A percentile compares a stretch with the other conserved stretches of the same genome.
Evolutionary conservation across 2,888 invertebrate species (phyloP).

Genomic region (Hydrotaea cyrtoneurina): DNA sequence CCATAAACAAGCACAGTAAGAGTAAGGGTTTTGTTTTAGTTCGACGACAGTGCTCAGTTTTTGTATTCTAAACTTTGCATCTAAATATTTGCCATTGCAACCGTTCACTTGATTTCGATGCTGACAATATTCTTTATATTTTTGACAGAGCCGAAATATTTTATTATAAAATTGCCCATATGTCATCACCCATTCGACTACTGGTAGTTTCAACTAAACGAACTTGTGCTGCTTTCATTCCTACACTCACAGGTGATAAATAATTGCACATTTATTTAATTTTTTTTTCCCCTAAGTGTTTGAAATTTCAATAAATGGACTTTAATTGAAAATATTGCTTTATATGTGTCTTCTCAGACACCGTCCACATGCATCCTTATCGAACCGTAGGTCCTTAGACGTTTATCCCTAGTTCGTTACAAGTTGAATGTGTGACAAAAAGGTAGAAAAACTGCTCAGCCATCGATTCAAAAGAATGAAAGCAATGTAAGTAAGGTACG

Average conservation of each 20-base stretch:
- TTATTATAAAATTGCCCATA: too few relatives aligned
- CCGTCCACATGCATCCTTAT: background rate
- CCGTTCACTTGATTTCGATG: too few relatives aligned
- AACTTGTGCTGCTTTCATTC: background rate
- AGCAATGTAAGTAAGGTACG: background rate
- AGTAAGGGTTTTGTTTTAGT: too few relatives aligned
- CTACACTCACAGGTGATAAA: constrained; percentile 53
- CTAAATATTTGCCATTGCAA: too few relatives aligned
- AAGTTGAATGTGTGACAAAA: background rate
- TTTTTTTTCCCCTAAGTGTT: background rate
- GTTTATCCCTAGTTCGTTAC: constrained; percentile 26
- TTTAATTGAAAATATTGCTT: constrained; percentile 38
- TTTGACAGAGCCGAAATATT: too few relatives aligned
- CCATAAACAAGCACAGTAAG: too few relatives aligned
- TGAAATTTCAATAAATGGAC: constrained; percentile 28
- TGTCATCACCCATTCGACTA: too few relatives aligned
- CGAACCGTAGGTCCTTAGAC: background rate
- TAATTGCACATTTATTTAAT: constrained; percentile 47
- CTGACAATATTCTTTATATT: too few relatives aligned
- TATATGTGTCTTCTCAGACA: background rate
- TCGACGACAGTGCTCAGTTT: too few relatives aligned
- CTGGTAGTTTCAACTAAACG: too few relatives aligned
- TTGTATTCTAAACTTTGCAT: too few relatives aligned
- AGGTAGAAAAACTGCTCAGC: too few relatives aligned
- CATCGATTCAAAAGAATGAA: background rate